Evolutionary conservation across 2,888 invertebrate genomes (phyloP).

Genomic region (Leptinotarsa tumamoca): DNA sequence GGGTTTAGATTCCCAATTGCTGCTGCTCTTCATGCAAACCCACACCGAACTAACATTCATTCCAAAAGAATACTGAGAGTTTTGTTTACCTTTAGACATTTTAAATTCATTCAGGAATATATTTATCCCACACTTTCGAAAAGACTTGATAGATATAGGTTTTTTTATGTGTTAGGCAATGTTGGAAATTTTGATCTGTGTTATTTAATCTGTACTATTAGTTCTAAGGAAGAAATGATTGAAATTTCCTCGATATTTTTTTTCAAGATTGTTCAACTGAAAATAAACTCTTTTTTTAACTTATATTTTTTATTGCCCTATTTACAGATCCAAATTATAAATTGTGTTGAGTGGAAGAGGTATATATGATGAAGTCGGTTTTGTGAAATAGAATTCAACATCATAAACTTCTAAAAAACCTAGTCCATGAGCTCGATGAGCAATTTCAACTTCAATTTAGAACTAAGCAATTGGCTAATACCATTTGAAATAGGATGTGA

Average conservation of each 20-base stretch:
- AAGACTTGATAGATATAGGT: background rate
- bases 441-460: no score
- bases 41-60: constrained; percentile 76
- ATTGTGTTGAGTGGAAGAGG: no score
- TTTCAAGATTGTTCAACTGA: background rate
- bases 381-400: no score
- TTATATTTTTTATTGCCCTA: background rate
- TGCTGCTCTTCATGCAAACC: constrained; percentile 74
- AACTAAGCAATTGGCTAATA: no score
- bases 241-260: background rate
- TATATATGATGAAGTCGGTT: no score
- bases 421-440: no score
- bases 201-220: background rate
- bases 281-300: background rate
- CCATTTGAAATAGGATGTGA: no score
- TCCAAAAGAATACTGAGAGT: constrained; percentile 60
- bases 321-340: no score
- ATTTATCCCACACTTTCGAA: background rate
- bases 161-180: background rate
- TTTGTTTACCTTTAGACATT: constrained; percentile 11
- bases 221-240: background rate
- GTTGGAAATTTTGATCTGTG: background rate
- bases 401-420: no score
- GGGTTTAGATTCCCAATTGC: constrained; percentile 77
- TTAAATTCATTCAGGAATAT: background rate